Conservation (phyloP, 2,113 vertebrate species). For the Tretioscincus oriximinensis region DNA sequence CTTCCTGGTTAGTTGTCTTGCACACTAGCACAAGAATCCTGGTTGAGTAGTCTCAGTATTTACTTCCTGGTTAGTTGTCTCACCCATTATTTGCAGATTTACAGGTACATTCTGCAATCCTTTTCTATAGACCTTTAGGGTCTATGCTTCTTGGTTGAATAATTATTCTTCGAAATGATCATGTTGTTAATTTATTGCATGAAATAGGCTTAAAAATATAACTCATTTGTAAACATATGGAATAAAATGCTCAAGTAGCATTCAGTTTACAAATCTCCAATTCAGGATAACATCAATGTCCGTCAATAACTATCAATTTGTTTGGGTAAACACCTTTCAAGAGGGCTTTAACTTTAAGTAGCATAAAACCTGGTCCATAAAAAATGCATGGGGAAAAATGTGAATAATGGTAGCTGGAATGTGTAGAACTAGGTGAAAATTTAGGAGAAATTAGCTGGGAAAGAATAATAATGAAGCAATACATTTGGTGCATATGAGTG, state of each 20-base stretch:
- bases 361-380: too few relatives aligned
- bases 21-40: too few relatives aligned
- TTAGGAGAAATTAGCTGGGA: background rate
- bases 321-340: background rate
- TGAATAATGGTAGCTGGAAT: too few relatives aligned
- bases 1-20: too few relatives aligned
- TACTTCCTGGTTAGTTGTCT: too few relatives aligned
- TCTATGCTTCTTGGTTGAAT: background rate
- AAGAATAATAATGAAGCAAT: background rate
- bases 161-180: background rate
- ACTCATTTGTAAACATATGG: background rate
- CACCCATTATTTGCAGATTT: too few relatives aligned
- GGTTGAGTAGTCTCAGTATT: too few relatives aligned
- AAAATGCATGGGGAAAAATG: too few relatives aligned
- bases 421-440: too few relatives aligned
- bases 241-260: background rate
- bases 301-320: background rate
- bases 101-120: too few relatives aligned
- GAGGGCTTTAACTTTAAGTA: too few relatives aligned
- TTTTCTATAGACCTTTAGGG: background rate
- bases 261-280: background rate
- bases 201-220: background rate
- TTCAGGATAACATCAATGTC: background rate
- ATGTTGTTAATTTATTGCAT: background rate
- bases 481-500: background rate